Evolutionary conservation across 2,888 invertebrate genomes (phyloP).

Genomic region (Pycnomerus fuliginosus): DNA sequence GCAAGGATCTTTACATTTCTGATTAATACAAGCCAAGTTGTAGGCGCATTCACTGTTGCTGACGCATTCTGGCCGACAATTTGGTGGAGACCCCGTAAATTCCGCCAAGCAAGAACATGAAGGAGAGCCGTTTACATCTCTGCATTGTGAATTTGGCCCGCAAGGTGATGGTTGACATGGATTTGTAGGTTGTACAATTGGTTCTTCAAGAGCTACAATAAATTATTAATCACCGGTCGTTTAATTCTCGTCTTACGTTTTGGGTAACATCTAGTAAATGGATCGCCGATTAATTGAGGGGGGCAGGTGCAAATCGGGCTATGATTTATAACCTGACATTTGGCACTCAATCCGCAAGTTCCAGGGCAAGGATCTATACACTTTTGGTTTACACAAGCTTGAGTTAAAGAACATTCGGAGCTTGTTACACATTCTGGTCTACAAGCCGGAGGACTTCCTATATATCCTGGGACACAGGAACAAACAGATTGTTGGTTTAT

Average conservation of each 20-base stretch:
- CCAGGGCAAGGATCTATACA: conserved; percentile 76
- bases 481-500: conserved; percentile 58
- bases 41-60: conserved; percentile 70
- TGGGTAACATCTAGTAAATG: conserved; percentile 64
- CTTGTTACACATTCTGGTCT: conserved; percentile 74
- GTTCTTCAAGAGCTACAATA: too few relatives aligned
- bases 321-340: conserved; percentile 72
- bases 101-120: conserved; percentile 70
- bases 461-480: conserved; percentile 66
- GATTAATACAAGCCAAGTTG: conserved; percentile 68
- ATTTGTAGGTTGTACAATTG: conserved; percentile 50
- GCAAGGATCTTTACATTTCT: conserved; percentile 75
- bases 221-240: too few relatives aligned
- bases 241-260: conserved; percentile 59
- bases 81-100: conserved; percentile 68
- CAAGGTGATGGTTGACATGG: conserved; percentile 71
- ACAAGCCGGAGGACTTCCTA: conserved; percentile 73
- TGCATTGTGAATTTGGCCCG: conserved; percentile 66
- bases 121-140: conserved; percentile 61
- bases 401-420: conserved; percentile 66
- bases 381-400: conserved; percentile 70
- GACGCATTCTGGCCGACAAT: conserved; percentile 73
- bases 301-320: conserved; percentile 74
- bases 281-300: conserved; percentile 66
- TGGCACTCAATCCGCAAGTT: conserved; percentile 69